Evolutionary conservation across 2,888 invertebrate genomes (phyloP).

Genomic region (Caenorhabditis angaria): DNA sequence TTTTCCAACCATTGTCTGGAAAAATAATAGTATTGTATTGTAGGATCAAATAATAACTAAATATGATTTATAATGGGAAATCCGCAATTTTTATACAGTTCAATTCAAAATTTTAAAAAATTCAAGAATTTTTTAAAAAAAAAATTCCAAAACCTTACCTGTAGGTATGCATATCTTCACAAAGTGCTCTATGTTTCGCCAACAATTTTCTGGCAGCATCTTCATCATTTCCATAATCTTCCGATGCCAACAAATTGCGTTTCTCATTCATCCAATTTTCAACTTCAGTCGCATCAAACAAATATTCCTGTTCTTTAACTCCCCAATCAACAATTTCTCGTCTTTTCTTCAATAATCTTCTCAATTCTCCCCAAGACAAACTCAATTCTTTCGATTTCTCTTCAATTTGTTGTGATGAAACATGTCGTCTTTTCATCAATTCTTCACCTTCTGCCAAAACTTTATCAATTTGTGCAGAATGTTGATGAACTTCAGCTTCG

Average conservation of each 20-base stretch:
- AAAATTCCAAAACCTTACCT: conserved; percentile 11
- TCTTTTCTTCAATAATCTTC: conserved; percentile 48
- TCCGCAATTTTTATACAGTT: too few species aligned
- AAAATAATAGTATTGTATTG: background rate
- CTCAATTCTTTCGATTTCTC: conserved; percentile 79
- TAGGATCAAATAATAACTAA: too few species aligned
- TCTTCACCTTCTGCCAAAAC: conserved; percentile 83
- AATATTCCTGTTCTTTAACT: conserved; percentile 84
- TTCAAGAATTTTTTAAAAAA: too few species aligned
- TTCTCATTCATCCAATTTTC: conserved; percentile 92
- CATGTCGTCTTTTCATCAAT: conserved; percentile 83
- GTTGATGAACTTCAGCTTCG: conserved; percentile 86
- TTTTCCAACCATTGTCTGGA: conserved; percentile 54
- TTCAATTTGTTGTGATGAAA: conserved; percentile 83
- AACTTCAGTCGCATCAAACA: conserved; percentile 68
- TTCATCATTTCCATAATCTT: conserved; percentile 86
- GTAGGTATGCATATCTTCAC: conserved; percentile 67
- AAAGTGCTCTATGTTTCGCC: conserved; percentile 87
- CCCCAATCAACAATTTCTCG: conserved; percentile 79
- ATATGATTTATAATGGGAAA: too few species aligned
- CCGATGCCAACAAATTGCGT: conserved; percentile 82
- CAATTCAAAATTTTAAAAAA: background rate
- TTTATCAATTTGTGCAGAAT: conserved; percentile 85
- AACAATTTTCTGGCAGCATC: conserved; percentile 90
- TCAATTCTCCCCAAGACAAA: conserved; percentile 74